Evolutionary conservation across 2,113 vertebrate species (phyloP).

Genomic region (Phycodurus eques): DNA sequence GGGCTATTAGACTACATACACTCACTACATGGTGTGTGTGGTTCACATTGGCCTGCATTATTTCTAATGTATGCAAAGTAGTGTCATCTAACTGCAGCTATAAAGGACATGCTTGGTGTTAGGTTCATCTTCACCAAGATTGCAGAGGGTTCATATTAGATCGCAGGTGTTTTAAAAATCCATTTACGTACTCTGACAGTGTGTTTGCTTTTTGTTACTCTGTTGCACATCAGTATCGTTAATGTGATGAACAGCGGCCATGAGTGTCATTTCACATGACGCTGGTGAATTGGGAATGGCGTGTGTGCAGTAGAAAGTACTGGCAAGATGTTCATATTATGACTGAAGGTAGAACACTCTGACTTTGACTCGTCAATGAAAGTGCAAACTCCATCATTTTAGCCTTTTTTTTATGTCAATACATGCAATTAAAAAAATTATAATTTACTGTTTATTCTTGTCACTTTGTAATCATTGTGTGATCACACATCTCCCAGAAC

Average conservation of each 20-base stretch:
- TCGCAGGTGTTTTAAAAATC: constrained; percentile 21
- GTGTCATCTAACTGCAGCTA: constrained; percentile 29
- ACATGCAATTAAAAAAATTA: background rate
- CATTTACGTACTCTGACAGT: constrained; percentile 18
- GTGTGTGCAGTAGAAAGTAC: constrained; percentile 12
- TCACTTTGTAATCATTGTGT: background rate
- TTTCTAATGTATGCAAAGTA: constrained; percentile 44
- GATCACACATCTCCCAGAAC: background rate
- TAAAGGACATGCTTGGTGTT: constrained; percentile 36
- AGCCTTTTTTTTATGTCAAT: background rate
- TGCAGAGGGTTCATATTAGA: constrained; percentile 38
- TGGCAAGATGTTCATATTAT: background rate
- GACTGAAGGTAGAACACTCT: background rate
- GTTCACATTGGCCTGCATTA: constrained; percentile 45
- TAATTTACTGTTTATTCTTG: background rate
- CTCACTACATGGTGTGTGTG: constrained; percentile 58
- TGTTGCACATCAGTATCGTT: constrained; percentile 12
- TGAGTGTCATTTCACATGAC: constrained; percentile 16
- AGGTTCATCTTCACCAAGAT: constrained; percentile 34
- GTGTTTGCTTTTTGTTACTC: constrained; percentile 14
- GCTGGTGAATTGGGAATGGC: background rate
- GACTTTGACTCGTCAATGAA: background rate
- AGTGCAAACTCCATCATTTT: background rate
- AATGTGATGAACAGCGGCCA: constrained; percentile 15
- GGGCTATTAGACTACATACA: constrained; percentile 56